Evolutionary conservation across 2,797 vertebrate genomes (phyloP).

Genomic region (Lacerta bilineata): DNA sequence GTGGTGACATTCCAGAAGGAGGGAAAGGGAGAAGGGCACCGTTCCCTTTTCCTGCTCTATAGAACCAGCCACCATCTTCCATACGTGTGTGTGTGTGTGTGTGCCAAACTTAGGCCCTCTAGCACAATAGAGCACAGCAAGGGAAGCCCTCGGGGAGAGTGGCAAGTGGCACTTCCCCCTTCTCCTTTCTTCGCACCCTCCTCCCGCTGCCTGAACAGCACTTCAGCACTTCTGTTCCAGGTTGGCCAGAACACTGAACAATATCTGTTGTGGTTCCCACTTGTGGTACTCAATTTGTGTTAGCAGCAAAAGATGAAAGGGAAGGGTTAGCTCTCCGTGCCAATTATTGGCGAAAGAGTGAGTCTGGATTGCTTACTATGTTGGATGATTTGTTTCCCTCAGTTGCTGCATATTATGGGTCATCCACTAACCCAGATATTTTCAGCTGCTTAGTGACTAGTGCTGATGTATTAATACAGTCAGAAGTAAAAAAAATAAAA

Average conservation of each 20-base stretch:
- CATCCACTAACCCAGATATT: slow-evolving; percentile 61
- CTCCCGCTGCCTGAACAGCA: not conserved
- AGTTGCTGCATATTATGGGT: slow-evolving; percentile 50
- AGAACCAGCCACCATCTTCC: not conserved
- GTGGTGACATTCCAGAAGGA: too few species aligned
- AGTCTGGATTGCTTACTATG: slow-evolving; percentile 51
- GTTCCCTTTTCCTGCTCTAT: not conserved
- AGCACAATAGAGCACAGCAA: not conserved
- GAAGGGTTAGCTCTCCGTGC: slow-evolving; percentile 32
- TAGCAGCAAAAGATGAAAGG: slow-evolving; percentile 38
- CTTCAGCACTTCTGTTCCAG: not conserved
- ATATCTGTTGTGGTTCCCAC: not conserved
- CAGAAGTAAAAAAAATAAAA: slow-evolving; percentile 50
- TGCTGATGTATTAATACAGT: slow-evolving; percentile 51
- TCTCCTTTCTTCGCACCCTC: not conserved
- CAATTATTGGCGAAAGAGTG: slow-evolving; percentile 28
- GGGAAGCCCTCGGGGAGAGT: not conserved
- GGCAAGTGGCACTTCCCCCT: not conserved
- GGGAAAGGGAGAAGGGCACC: not conserved
- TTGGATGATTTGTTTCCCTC: slow-evolving; percentile 50
- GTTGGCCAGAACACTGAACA: not conserved
- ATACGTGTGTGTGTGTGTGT: too few species aligned
- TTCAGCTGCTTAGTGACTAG: slow-evolving; percentile 45
- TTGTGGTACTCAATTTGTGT: not conserved
- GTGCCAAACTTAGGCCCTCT: not conserved